Evolutionary conservation across 2,797 vertebrate genomes (phyloP).

Genomic region (Thalassophryne amazonica): DNA sequence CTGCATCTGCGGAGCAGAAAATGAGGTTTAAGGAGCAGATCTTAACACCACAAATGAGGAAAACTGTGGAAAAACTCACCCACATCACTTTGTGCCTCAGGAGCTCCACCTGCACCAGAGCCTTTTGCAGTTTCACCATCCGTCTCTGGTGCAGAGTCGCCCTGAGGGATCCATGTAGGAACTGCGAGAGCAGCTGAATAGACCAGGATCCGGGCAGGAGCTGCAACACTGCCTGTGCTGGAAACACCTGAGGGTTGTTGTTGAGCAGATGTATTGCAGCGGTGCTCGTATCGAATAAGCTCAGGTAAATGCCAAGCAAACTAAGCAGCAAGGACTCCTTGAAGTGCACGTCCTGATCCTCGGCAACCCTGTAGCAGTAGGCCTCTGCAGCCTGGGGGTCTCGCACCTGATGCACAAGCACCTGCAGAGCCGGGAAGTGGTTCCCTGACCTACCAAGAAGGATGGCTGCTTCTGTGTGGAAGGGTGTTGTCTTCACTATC

Average conservation of each 20-base stretch:
- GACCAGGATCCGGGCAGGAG: constrained; percentile 72
- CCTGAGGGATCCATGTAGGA: constrained; percentile 63
- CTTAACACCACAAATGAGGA: neutral
- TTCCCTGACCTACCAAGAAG: constrained; percentile 58
- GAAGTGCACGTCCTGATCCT: constrained; percentile 33
- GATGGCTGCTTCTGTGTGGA: constrained; percentile 67
- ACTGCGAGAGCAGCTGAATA: constrained; percentile 59
- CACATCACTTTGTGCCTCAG: constrained; percentile 57
- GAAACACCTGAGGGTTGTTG: constrained; percentile 46
- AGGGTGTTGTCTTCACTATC: constrained; percentile 46
- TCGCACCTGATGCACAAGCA: constrained; percentile 55
- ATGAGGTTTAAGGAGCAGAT: constrained; percentile 6
- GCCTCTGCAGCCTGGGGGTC: constrained; percentile 60
- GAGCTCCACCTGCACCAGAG: constrained; percentile 56
- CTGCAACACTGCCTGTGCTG: constrained; percentile 46
- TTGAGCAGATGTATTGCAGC: constrained; percentile 66
- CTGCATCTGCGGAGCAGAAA: constrained; percentile 55
- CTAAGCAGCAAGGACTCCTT: constrained; percentile 46
- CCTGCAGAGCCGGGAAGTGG: constrained; percentile 60
- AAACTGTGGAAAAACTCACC: constrained; percentile 51
- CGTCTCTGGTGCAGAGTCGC: constrained; percentile 59
- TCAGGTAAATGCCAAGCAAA: constrained; percentile 66
- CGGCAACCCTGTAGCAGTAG: constrained; percentile 64
- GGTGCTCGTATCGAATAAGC: constrained; percentile 15
- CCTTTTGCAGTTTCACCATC: constrained; percentile 60